Evolutionary conservation across 2,888 invertebrate species (phyloP).

Genomic region (Plagodis pulveraria): DNA sequence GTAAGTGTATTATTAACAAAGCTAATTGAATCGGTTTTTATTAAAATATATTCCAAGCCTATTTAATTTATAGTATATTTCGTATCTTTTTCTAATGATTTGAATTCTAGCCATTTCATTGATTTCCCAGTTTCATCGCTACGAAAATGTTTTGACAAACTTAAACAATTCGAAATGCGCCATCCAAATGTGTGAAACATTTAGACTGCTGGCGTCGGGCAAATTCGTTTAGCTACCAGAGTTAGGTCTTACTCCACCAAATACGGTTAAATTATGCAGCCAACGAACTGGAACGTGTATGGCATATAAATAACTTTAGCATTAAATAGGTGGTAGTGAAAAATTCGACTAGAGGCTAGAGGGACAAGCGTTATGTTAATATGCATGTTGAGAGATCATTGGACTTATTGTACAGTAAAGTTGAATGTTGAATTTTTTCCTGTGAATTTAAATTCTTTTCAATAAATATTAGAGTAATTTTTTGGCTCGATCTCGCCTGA

Average conservation of each 20-base stretch:
- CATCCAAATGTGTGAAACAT: conserved; percentile 26
- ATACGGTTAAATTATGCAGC: conserved; percentile 30
- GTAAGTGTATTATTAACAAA: no score
- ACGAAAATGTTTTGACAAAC: conserved; percentile 7
- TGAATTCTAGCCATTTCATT: neutral
- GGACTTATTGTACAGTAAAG: no score
- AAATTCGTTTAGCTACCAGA: conserved; percentile 29
- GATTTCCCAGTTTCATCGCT: neutral
- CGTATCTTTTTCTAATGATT: no score
- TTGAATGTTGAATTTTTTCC: no score
- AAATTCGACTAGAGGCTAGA: conserved; percentile 15
- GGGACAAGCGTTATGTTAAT: neutral
- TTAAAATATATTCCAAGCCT: no score
- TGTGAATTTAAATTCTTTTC: no score
- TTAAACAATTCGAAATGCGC: conserved; percentile 18
- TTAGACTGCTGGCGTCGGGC: conserved; percentile 16
- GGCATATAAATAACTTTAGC: conserved; percentile 22
- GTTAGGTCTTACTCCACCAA: conserved; percentile 28
- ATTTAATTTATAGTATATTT: no score
- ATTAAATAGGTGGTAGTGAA: conserved; percentile 19
- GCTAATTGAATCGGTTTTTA: no score
- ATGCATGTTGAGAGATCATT: no score
- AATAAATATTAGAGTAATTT: no score
- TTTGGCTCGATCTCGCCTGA: no score
- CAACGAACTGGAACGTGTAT: conserved; percentile 21